Evolutionary conservation across 2,797 vertebrate species (phyloP).

Genomic region (Hapalemur alaotrensis): DNA sequence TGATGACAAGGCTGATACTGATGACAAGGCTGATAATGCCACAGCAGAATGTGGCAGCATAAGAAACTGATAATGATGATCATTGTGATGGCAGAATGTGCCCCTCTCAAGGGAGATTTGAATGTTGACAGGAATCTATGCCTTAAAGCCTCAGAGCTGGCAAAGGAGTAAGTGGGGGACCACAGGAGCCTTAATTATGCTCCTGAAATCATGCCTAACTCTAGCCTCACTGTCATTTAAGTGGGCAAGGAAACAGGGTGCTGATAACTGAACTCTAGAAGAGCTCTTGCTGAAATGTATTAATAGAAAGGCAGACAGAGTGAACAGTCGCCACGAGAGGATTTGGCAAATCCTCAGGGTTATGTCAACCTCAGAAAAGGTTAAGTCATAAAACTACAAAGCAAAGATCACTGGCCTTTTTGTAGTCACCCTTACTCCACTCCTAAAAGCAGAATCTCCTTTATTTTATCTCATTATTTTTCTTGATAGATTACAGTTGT

Average conservation of each 20-base stretch:
- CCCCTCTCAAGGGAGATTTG: neutral
- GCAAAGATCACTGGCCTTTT: neutral
- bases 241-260: neutral
- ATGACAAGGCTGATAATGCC: neutral
- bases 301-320: neutral
- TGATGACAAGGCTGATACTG: neutral
- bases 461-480: neutral
- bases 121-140: neutral
- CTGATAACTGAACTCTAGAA: slow-evolving; percentile 6
- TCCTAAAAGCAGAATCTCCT: neutral
- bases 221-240: neutral
- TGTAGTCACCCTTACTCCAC: neutral
- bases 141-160: neutral
- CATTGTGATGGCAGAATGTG: neutral
- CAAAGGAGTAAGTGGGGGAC: neutral
- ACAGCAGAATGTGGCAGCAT: neutral
- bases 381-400: neutral
- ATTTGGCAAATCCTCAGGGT: neutral
- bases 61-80: neutral
- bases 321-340: neutral
- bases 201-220: neutral
- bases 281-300: neutral
- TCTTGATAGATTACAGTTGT: neutral
- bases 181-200: neutral
- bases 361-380: neutral